A percentile compares a stretch with the other conserved stretches of the same genome.
Evolutionary conservation across 2,888 invertebrate species (phyloP).

Genomic region (Diplolepis rosae): DNA sequence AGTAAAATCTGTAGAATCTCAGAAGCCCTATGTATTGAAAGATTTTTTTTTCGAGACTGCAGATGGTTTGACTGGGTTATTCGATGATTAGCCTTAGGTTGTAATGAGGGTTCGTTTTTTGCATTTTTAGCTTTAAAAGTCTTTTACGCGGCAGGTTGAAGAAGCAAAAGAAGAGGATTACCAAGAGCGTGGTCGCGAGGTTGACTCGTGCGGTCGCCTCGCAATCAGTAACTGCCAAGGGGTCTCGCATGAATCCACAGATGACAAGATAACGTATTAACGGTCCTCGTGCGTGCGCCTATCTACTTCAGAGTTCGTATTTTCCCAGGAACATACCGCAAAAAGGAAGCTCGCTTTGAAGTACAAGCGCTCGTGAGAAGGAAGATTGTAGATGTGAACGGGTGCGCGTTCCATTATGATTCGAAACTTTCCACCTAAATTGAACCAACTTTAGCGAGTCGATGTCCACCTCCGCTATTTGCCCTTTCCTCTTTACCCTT

Average conservation of each 20-base stretch:
- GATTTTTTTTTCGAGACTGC: not conserved
- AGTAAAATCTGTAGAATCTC: not conserved
- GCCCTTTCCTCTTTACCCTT: slow-evolving; percentile 39
- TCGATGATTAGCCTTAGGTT: not conserved
- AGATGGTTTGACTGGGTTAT: not conserved
- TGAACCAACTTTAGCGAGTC: slow-evolving; percentile 47
- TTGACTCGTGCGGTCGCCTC: slow-evolving; percentile 57
- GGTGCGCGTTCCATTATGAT: slow-evolving; percentile 39
- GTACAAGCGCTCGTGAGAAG: slow-evolving; percentile 11
- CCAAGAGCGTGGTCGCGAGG: slow-evolving; percentile 53
- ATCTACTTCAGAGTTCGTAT: slow-evolving; percentile 25
- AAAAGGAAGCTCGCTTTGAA: slow-evolving; percentile 21
- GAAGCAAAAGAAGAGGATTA: slow-evolving; percentile 51
- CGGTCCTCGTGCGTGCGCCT: slow-evolving; percentile 40
- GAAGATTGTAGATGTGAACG: slow-evolving; percentile 36
- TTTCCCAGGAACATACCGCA: slow-evolving; percentile 26
- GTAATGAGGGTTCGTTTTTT: slow-evolving; percentile 11
- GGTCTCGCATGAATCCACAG: slow-evolving; percentile 43
- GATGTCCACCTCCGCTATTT: slow-evolving; percentile 37
- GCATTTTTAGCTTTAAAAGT: not conserved
- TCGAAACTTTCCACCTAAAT: slow-evolving; percentile 49
- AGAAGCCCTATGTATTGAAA: not conserved
- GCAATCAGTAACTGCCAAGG: slow-evolving; percentile 57
- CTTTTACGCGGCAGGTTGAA: slow-evolving; percentile 16
- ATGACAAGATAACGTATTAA: slow-evolving; percentile 51